These are phyloP conservation scores for Eilema depressum DNA, from an alignment of 2,888 invertebrate species.

Conservation along the genomic window DNA sequence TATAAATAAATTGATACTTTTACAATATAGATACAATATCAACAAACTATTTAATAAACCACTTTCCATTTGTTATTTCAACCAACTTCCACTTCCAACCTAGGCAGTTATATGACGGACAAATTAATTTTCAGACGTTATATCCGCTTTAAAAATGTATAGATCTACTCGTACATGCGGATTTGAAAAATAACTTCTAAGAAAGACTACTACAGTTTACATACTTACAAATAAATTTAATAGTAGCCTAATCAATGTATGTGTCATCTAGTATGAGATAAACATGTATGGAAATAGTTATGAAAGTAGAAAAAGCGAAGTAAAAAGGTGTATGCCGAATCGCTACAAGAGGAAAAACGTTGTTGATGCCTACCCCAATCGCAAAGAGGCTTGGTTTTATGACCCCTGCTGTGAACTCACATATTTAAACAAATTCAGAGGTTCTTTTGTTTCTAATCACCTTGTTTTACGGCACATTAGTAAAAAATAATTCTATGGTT, in stretches of 20 bases:
- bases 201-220: background rate
- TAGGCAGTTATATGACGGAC: background rate
- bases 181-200: background rate
- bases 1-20: conserved; percentile 42
- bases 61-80: conserved; percentile 42
- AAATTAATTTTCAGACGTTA: conserved; percentile 16
- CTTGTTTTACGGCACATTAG: background rate
- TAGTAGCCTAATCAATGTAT: background rate
- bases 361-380: background rate
- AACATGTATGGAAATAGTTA: no score
- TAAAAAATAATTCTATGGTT: background rate
- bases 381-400: no score
- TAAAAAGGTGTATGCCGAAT: no score
- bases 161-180: background rate
- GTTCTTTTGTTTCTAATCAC: background rate
- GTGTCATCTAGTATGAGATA: background rate
- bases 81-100: conserved; percentile 3
- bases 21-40: conserved; percentile 25
- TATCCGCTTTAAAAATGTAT: background rate
- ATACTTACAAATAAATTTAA: background rate
- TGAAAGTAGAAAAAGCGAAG: no score
- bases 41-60: conserved; percentile 22
- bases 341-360: background rate
- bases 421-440: background rate
- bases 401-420: background rate